Evolutionary conservation across 2,113 vertebrate genomes (phyloP).

Genomic region (Galemys pyrenaicus): DNA sequence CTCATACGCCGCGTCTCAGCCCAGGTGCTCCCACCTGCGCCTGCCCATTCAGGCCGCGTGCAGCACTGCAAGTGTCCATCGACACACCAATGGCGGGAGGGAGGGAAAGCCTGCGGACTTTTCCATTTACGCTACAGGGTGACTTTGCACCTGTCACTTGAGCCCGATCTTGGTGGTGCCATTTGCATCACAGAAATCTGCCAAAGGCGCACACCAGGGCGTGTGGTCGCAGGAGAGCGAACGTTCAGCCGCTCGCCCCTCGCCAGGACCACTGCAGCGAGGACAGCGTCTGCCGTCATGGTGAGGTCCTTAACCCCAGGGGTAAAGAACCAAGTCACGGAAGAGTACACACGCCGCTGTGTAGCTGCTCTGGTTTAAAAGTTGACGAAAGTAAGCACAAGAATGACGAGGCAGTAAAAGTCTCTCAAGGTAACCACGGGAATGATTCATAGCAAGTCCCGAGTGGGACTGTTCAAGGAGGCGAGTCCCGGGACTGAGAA

Average conservation of each 20-base stretch:
- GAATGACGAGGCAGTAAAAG: neutral
- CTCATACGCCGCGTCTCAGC: no score
- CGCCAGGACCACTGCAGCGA: fast-evolving
- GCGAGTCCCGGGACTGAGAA: fast-evolving
- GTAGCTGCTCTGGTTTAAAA: neutral
- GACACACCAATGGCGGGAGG: no score
- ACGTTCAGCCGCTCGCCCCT: fast-evolving
- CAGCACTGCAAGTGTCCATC: no score
- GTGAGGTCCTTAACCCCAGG: no score
- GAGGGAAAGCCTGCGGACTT: no score
- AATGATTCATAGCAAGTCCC: neutral
- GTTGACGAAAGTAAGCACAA: neutral
- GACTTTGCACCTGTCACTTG: neutral
- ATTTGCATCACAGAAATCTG: neutral
- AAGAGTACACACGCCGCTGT: neutral
- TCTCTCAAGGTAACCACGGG: no score
- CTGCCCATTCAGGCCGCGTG: no score
- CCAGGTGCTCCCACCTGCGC: no score
- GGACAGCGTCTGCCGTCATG: no score
- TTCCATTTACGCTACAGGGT: no score
- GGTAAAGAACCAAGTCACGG: neutral
- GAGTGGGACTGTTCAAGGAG: neutral
- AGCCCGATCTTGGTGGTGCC: neutral
- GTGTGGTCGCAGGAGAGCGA: neutral
- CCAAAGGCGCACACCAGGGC: neutral